Evolutionary conservation across 2,797 vertebrate species (phyloP).

Genomic region (Myripristis murdjan): DNA sequence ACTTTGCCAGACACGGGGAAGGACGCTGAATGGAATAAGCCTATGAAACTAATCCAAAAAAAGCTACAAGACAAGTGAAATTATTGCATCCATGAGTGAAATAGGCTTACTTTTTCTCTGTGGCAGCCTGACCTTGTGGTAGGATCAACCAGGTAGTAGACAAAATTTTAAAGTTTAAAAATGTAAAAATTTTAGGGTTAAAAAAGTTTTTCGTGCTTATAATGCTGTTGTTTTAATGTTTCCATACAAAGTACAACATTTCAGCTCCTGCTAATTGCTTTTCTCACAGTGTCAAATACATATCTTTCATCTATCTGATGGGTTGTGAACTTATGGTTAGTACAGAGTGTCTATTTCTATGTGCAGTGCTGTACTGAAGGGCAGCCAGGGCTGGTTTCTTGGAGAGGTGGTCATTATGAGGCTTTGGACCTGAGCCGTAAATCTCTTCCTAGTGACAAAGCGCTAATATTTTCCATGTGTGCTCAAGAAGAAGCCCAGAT

Average conservation of each 20-base stretch:
- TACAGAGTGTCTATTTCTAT: conserved; percentile 43
- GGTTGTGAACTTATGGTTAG: conserved; percentile 20
- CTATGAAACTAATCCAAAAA: conserved; percentile 34
- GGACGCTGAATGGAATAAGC: conserved; percentile 33
- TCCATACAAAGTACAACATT: conserved; percentile 6
- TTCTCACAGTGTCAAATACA: conserved; percentile 10
- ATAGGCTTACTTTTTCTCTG: conserved; percentile 33
- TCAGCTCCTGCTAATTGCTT: conserved; percentile 9
- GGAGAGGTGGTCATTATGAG: conserved; percentile 82
- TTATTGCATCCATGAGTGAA: conserved; percentile 38
- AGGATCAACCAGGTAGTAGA: conserved; percentile 68
- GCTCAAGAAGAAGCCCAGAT: conserved; percentile 57
- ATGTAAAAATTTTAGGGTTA: too few species aligned
- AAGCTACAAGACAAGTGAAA: conserved; percentile 36
- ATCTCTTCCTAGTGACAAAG: conserved; percentile 83
- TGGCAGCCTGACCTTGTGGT: conserved; percentile 49
- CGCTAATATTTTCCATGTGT: conserved; percentile 85
- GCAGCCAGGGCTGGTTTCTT: conserved; percentile 68
- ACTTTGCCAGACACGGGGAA: conserved; percentile 17
- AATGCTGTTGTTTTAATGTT: conserved; percentile 8
- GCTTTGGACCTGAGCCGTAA: conserved; percentile 83
- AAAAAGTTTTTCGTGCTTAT: conserved; percentile 15
- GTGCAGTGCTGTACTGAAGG: conserved; percentile 54
- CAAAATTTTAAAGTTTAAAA: neutral
- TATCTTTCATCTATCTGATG: conserved; percentile 18